Evolutionary conservation across 1,140 invertebrate genomes (phyloP), one percentile per base, ranked within the genome.

Genomic region (Ectropis grisescens): DNA sequence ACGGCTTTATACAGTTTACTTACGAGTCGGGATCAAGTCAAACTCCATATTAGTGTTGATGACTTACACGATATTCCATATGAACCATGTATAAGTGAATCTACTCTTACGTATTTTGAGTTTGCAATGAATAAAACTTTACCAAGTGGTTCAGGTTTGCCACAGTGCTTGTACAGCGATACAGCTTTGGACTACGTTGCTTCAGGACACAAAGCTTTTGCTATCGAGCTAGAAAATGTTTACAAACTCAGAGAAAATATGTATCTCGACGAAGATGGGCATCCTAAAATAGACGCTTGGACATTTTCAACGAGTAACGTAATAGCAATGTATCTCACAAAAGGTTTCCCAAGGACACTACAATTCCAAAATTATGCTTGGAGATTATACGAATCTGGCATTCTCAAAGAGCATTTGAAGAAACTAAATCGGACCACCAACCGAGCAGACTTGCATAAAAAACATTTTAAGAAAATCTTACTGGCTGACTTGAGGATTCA

Each of bases 1-100:
- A 61, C 64, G 9, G 53, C 49, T 14, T 48, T 57, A 27, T 54
- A 37, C 13, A 68, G 52, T 38, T 41, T 66, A 29, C 41, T 57
- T n/a, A 57, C 67, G 6, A 41, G 45, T 1, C 45, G 39, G 19
- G 30, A 50, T 9, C 48, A 53, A 10, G 35, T 43, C 16, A 42
- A 29, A 22, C 14, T 19, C 6, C 29, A 47, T 15, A 31, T 38
- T 2, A 33, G 14, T 11, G 26, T 27, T 7, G 24, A 29, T 2
- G 32, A 52, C 26, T 34, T 67, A 5, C 15, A 41, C 9, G 38
- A 30, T 6, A 30, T 61, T 10, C 42, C 45, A 0, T 58, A 53
- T 12, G 40, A 55, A 13, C 52, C 59, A 1, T 70, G 66, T 15
- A 47, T 66, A 9, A 57, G 41, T 27, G 33, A 49, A 13, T 13